Evolutionary conservation across 2,797 vertebrate species (phyloP).

Genomic region (Glossophaga mutica): DNA sequence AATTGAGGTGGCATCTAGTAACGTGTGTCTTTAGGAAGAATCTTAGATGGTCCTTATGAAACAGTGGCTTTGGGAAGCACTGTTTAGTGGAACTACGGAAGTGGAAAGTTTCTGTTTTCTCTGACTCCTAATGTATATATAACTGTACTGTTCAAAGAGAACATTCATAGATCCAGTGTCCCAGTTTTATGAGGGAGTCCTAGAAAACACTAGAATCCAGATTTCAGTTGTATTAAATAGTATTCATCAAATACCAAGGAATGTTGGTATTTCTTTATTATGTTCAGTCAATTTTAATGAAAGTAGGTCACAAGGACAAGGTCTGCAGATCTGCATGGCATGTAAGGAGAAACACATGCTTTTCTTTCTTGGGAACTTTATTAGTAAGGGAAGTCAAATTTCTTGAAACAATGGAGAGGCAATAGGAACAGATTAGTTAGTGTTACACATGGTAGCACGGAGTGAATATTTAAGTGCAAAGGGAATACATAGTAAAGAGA

Average conservation of each 20-base stretch:
- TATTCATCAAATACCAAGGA: not conserved
- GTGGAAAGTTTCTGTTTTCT: not conserved
- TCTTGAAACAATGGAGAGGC: slow-evolving; percentile 2
- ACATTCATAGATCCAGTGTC: not conserved
- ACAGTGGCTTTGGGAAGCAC: not conserved
- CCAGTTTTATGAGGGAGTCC: not conserved
- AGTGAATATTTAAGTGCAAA: not conserved
- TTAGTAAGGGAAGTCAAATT: not conserved
- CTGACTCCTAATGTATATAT: not conserved
- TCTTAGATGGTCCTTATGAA: slow-evolving; percentile 3
- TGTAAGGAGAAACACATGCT: not conserved
- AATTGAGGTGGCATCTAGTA: not conserved
- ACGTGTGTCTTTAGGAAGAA: not conserved
- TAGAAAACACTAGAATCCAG: not conserved
- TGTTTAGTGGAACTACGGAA: not conserved
- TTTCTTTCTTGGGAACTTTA: not conserved
- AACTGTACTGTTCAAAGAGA: not conserved
- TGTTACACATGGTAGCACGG: not conserved
- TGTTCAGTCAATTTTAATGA: not conserved
- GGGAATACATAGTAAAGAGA: not conserved
- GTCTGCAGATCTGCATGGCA: not conserved
- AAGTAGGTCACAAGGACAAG: not conserved
- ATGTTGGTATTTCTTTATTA: not conserved
- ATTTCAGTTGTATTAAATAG: not conserved
- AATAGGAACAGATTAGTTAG: not conserved